Evolutionary conservation across 2,113 vertebrate genomes (phyloP).

Genomic region (Neodontobutis hainanensis): DNA sequence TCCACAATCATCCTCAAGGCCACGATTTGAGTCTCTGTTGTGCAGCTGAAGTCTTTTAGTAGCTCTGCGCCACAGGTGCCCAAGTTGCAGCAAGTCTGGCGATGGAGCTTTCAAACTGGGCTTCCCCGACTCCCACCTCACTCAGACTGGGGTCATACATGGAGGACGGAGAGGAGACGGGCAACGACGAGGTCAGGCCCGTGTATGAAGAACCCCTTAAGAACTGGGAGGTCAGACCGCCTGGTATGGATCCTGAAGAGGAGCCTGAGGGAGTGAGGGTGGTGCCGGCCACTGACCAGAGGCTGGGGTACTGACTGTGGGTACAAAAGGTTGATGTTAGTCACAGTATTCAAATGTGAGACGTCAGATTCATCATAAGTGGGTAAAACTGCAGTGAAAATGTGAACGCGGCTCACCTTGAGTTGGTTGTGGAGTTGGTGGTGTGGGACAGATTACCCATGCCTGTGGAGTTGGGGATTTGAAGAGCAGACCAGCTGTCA

Average conservation of each 20-base stretch:
- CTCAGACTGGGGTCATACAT: constrained; percentile 79
- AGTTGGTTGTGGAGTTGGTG: constrained; percentile 78
- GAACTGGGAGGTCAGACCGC: constrained; percentile 80
- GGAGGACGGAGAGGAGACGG: constrained; percentile 79
- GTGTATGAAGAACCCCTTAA: constrained; percentile 81
- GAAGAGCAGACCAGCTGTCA: constrained; percentile 81
- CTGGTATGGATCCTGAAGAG: constrained; percentile 71
- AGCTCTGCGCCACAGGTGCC: constrained; percentile 82
- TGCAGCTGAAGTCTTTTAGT: constrained; percentile 48
- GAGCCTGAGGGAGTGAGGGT: constrained; percentile 78
- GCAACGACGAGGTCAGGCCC: constrained; percentile 78
- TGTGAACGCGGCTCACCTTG: constrained; percentile 66
- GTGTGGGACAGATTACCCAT: constrained; percentile 78
- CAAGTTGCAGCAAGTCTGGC: constrained; percentile 81
- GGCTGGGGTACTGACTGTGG: constrained; percentile 80
- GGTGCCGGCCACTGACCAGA: constrained; percentile 81
- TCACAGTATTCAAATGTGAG: background rate
- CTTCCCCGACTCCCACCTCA: constrained; percentile 74
- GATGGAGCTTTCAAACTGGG: constrained; percentile 83
- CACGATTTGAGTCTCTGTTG: constrained; percentile 14
- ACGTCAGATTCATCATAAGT: background rate
- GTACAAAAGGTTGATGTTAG: background rate
- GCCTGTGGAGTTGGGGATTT: constrained; percentile 79
- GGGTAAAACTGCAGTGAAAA: too few relatives aligned
- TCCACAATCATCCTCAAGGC: constrained; percentile 15